These are phyloP conservation scores for Dicyrtomina minuta DNA, from an alignment of 2,888 invertebrate genomes.

Conservation along the genomic window DNA sequence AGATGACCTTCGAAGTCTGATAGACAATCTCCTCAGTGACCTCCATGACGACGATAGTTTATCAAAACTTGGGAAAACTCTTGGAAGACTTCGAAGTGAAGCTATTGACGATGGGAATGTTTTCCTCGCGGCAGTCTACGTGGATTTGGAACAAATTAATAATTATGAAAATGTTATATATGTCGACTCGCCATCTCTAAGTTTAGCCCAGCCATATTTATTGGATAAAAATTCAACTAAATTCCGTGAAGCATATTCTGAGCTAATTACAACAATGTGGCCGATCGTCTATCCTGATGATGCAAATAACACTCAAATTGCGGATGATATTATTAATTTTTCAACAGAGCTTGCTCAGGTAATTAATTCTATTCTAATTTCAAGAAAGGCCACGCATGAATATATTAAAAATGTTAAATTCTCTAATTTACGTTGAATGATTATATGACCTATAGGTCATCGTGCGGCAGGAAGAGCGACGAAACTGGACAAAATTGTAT, in stretches of 20 bases:
- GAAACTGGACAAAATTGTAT: slow-evolving; percentile 84
- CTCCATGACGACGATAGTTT: not conserved
- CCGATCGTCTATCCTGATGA: slow-evolving; percentile 37
- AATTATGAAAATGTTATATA: slow-evolving; percentile 43
- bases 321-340: slow-evolving; percentile 65
- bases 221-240: slow-evolving; percentile 27
- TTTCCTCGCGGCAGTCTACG: slow-evolving; percentile 39
- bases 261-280: slow-evolving; percentile 39
- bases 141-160: slow-evolving; percentile 46
- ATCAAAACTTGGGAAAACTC: slow-evolving; percentile 36
- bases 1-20: slow-evolving; percentile 13
- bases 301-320: slow-evolving; percentile 60
- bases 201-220: slow-evolving; percentile 26
- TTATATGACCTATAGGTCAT: slow-evolving; percentile 79
- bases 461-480: slow-evolving; percentile 80
- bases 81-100: slow-evolving; percentile 42
- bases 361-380: slow-evolving; percentile 16
- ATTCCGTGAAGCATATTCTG: slow-evolving; percentile 38
- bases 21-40: not conserved
- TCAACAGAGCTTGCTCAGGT: slow-evolving; percentile 67
- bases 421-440: not conserved
- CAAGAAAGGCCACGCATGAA: not conserved
- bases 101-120: slow-evolving; percentile 38
- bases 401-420: not conserved
- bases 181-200: slow-evolving; percentile 39